These are phyloP conservation scores for Channa maculata DNA, from an alignment of 2,113 vertebrate genomes.

Conservation along the genomic window DNA sequence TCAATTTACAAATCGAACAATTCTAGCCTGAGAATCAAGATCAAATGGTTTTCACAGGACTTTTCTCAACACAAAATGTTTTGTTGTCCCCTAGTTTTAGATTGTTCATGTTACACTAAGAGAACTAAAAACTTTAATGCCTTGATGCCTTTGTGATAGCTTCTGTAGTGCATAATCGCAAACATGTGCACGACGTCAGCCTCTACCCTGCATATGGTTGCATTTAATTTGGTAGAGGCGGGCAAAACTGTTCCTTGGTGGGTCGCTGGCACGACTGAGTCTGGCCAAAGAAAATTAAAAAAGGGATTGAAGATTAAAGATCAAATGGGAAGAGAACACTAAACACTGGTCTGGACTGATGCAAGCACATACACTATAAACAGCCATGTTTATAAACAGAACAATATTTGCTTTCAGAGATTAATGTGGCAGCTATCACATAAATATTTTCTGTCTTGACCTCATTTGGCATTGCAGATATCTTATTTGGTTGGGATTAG, in stretches of 20 bases:
- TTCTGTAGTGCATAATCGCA: constrained; percentile 36
- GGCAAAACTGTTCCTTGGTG: constrained; percentile 9
- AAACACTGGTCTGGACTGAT: neutral
- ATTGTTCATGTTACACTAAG: neutral
- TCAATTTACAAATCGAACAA: no score
- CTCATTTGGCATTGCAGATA: constrained; percentile 22
- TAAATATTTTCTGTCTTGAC: neutral
- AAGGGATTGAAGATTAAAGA: constrained; percentile 39
- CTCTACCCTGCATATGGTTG: constrained; percentile 53
- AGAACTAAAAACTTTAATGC: constrained; percentile 16
- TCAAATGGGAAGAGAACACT: constrained; percentile 14
- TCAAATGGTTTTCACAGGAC: neutral
- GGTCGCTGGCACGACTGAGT: constrained; percentile 12
- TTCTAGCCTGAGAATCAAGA: neutral
- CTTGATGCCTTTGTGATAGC: constrained; percentile 39
- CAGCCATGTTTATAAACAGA: constrained; percentile 5
- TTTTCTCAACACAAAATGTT: constrained; percentile 5
- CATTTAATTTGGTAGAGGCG: constrained; percentile 57
- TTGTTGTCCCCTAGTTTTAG: constrained; percentile 17
- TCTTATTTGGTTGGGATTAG: constrained; percentile 19
- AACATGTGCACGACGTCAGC: constrained; percentile 42
- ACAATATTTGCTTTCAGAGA: neutral
- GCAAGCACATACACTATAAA: constrained; percentile 18
- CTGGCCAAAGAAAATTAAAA: constrained; percentile 16
- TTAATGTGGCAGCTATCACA: neutral